These are phyloP conservation scores for Tuberolachnus salignus DNA, from an alignment of 2,888 invertebrate genomes.

Conservation along the genomic window DNA sequence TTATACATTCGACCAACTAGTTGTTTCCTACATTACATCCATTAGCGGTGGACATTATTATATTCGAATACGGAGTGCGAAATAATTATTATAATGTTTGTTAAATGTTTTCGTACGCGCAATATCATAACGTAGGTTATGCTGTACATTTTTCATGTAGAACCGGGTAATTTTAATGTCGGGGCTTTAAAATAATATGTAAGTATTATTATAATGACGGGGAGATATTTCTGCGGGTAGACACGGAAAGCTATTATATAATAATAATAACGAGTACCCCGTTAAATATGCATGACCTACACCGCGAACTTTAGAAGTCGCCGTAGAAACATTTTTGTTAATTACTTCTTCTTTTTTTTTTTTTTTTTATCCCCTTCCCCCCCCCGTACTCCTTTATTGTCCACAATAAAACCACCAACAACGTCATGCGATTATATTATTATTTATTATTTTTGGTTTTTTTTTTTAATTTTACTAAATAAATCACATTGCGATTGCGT, in stretches of 20 bases:
- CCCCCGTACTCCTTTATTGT: background rate
- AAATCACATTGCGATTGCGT: too few relatives aligned
- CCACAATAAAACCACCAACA: slow-evolving; percentile 4
- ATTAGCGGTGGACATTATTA: too few relatives aligned
- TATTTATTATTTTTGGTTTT: background rate
- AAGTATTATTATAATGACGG: slow-evolving; percentile 34
- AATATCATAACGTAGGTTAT: too few relatives aligned
- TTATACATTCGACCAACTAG: too few relatives aligned
- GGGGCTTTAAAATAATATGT: slow-evolving; percentile 6
- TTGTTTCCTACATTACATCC: too few relatives aligned
- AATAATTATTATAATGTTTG: too few relatives aligned
- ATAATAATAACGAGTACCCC: slow-evolving; percentile 23
- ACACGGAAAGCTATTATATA: slow-evolving; percentile 20
- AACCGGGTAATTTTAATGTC: slow-evolving; percentile 6
- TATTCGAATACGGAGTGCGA: too few relatives aligned
- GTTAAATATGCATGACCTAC: slow-evolving; percentile 46
- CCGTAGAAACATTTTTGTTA: slow-evolving; percentile 21
- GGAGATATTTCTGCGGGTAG: slow-evolving; percentile 12
- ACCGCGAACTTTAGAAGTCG: background rate
- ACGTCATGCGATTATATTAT: background rate
- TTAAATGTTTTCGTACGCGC: too few relatives aligned
- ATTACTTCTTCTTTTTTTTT: slow-evolving; percentile 43
- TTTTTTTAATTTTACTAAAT: too few relatives aligned
- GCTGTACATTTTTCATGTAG: background rate
- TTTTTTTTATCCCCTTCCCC: too few relatives aligned